phyloP scores from a whole-genome alignment of 1,140 invertebrate species.

The Chlorops oryzae region DNA sequence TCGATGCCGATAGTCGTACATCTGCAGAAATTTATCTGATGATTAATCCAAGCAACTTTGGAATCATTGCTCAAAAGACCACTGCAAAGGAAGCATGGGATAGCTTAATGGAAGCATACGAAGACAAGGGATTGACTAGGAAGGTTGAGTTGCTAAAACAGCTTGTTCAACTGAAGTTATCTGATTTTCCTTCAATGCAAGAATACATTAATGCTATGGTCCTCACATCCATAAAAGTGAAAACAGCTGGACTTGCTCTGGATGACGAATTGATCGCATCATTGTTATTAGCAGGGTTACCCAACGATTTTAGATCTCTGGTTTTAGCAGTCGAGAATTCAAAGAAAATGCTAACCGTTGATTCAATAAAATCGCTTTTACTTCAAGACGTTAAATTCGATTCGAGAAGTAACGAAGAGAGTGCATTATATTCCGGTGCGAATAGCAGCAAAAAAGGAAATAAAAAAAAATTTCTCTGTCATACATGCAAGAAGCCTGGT shows the following conservation, averaged over 20 bases:
- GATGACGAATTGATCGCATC: neutral
- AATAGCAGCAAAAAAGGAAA: neutral
- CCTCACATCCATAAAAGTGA: neutral
- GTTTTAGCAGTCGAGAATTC: constrained; percentile 17
- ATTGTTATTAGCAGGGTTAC: neutral
- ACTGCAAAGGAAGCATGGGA: constrained; percentile 10
- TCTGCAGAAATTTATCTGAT: constrained; percentile 11
- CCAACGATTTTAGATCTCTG: neutral
- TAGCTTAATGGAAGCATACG: neutral
- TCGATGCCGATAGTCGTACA: constrained; percentile 1
- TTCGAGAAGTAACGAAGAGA: neutral
- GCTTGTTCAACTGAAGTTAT: constrained; percentile 4
- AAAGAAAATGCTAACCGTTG: constrained; percentile 23
- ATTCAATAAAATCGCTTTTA: no score
- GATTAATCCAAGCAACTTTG: constrained; percentile 8
- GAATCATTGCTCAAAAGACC: neutral
- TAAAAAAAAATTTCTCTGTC: neutral
- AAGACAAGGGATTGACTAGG: constrained; percentile 2
- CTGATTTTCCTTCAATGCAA: constrained; percentile 3
- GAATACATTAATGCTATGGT: no score
- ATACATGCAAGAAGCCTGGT: no score
- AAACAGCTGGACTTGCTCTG: no score
- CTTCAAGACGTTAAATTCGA: constrained; percentile 32
- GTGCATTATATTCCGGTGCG: no score
- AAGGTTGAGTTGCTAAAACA: constrained; percentile 8